Conservation (phyloP, 2,888 invertebrate species). For the Mesochorus sp. region DNA sequence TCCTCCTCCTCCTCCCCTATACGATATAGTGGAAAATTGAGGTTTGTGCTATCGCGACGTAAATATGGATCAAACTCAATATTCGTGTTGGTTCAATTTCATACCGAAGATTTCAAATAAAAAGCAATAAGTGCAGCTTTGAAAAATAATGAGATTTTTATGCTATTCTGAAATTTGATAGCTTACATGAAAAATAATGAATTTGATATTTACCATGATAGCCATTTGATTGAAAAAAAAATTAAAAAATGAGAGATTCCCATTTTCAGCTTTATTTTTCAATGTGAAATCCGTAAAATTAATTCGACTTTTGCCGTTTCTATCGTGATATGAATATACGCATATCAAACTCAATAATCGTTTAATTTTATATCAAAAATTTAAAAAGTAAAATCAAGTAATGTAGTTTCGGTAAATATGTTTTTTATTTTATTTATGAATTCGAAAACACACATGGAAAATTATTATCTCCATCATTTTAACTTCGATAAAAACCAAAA, state of each 20-base stretch:
- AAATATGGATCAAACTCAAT: slow-evolving; percentile 34
- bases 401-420: neutral
- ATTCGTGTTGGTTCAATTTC: slow-evolving; percentile 35
- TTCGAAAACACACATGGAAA: neutral
- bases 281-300: no score
- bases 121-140: neutral
- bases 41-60: slow-evolving; percentile 24
- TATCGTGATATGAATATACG: neutral
- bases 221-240: no score
- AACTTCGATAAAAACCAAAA: neutral
- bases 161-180: no score
- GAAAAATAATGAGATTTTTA: neutral
- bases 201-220: no score
- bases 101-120: slow-evolving; percentile 25
- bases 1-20: neutral
- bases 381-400: neutral
- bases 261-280: no score
- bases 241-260: no score
- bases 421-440: neutral
- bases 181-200: no score
- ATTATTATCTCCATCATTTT: no score
- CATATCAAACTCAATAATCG: neutral
- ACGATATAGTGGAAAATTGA: slow-evolving; percentile 36
- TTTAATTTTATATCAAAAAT: neutral
- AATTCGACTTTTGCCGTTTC: no score